A percentile compares a stretch with the other conserved stretches of the same genome.
Evolutionary conservation across 2,113 vertebrate genomes (phyloP).

Genomic region (Crotalus viridis): DNA sequence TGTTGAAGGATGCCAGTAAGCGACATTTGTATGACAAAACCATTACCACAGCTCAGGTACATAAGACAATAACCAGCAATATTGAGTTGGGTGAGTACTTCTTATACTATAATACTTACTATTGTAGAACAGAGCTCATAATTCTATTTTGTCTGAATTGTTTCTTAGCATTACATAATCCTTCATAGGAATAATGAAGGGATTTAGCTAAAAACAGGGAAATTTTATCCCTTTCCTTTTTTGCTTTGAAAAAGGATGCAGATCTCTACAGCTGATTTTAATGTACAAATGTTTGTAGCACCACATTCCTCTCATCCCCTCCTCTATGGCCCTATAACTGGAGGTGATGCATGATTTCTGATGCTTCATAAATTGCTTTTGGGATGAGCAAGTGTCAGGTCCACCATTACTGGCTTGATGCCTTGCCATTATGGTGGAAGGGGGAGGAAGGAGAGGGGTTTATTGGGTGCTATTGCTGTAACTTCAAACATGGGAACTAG

Average conservation of each 20-base stretch:
- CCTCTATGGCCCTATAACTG: neutral
- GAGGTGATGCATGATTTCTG: neutral
- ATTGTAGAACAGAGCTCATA: neutral
- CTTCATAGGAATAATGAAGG: neutral
- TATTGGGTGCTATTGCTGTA: too few species aligned
- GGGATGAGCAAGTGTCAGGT: neutral
- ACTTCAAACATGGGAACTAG: too few species aligned
- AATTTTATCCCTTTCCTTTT: neutral
- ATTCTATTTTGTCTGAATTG: neutral
- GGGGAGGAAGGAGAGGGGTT: too few species aligned
- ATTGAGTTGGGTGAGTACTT: constrained; percentile 85
- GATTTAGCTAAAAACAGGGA: neutral
- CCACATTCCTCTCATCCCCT: neutral
- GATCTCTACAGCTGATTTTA: neutral
- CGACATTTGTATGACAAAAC: constrained; percentile 83
- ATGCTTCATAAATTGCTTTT: neutral
- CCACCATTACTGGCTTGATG: too few species aligned
- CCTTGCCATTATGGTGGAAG: too few species aligned
- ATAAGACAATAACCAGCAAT: constrained; percentile 81
- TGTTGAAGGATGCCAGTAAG: constrained; percentile 83
- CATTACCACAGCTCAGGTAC: constrained; percentile 80
- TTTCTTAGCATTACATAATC: neutral
- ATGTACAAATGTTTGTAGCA: neutral
- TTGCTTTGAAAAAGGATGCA: neutral
- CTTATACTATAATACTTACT: neutral